A percentile compares a stretch with the other conserved stretches of the same genome.
These are phyloP conservation scores for Limanda limanda DNA, from an alignment of 2,113 vertebrate species.

Conservation along the genomic window DNA sequence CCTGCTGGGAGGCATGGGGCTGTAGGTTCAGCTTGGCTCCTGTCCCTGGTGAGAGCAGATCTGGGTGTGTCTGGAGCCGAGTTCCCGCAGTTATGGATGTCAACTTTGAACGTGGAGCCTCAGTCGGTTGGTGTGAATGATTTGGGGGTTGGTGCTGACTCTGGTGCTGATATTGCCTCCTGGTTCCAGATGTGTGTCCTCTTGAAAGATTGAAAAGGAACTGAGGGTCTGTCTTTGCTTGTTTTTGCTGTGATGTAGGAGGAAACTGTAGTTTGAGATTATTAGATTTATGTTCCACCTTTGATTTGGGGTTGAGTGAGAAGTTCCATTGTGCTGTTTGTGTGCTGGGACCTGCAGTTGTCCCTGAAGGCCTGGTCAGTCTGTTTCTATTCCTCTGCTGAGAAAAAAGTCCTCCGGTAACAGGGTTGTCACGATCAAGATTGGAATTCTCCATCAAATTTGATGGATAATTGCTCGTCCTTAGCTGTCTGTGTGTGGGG, in stretches of 20 bases:
- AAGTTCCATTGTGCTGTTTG: conserved; percentile 14
- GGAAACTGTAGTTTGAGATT: conserved; percentile 7
- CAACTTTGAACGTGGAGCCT: neutral
- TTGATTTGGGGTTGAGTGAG: conserved; percentile 11
- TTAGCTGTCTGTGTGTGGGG: neutral
- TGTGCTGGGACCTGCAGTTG: neutral
- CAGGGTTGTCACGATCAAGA: neutral
- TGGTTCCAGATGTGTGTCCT: neutral
- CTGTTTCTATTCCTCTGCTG: conserved; percentile 18
- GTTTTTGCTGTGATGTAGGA: conserved; percentile 20
- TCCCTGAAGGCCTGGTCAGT: neutral
- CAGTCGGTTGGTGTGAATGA: neutral
- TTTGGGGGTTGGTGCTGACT: conserved; percentile 3
- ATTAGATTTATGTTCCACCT: conserved; percentile 12
- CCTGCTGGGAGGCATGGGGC: conserved; percentile 17
- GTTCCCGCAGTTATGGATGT: neutral
- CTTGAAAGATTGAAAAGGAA: neutral
- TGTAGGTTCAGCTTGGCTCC: conserved; percentile 10
- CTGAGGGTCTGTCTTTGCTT: neutral
- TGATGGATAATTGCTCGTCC: neutral
- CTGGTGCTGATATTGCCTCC: conserved; percentile 13
- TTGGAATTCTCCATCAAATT: conserved; percentile 6
- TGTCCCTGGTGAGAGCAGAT: too few relatives aligned
- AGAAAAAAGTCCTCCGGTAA: conserved; percentile 6
- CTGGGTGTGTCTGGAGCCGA: neutral